Evolutionary conservation across 2,888 invertebrate species (phyloP), one percentile per base, ranked within the genome.

Genomic region (Apodemia duryi): DNA sequence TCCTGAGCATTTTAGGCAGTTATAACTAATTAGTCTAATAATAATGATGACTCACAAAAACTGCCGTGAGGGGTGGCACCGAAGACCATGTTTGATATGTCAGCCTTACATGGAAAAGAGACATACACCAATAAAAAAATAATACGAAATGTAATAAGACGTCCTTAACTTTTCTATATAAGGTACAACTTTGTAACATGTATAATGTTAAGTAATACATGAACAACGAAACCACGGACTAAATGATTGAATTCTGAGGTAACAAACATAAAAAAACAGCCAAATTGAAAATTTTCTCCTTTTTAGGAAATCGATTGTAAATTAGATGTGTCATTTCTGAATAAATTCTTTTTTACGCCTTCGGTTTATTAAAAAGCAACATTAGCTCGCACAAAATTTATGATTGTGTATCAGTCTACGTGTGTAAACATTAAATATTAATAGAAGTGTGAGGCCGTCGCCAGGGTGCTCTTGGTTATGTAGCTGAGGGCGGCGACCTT

Each of bases 401-500:
- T 57, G 57, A 54, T 62, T 54, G 54, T 51, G 32, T 54, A 63
- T 46, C 43, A 62, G 62, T 49, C 46, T 49, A 11, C 13, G 38
- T 43, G 57, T 54, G 61, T 61, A 43, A 61, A 32, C 64, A 79
- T 80, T 83, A 79, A 78, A 83, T 84, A 83, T 84, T 83, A 82
- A 87, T 83, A 80, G 81, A 81, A 79, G 79, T 79, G 76, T 77
- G 77, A 80, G 75, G 80, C 80, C 80, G 82, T 83, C 85, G 86
- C 84, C 76, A 81, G 84, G 84, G 84, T 85, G 86, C 75, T 80
- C 82, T 83, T 82, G 82, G 86, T 84, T 86, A 85, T 81, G 80
- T 85, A 83, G 84, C 79, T 84, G 82, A 84, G 88, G 86, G 83
- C 86, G 88, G 84, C 78, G 90, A 90, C 91, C 90, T 91, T 91